These are phyloP conservation scores for Trichacis sp. DNA, from an alignment of 2,888 invertebrate species.

Conservation along the genomic window DNA sequence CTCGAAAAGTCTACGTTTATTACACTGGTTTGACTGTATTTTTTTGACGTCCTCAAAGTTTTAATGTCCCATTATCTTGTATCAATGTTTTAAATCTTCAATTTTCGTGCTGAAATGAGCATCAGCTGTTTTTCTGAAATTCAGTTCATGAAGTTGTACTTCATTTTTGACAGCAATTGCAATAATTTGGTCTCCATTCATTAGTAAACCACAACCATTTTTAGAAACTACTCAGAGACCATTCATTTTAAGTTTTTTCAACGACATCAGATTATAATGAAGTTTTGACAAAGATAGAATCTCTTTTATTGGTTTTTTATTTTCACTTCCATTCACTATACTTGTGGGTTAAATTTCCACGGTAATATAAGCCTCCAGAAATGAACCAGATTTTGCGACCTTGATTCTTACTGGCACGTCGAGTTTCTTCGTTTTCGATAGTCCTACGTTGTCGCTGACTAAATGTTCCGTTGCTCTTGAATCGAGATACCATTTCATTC, in stretches of 20 bases:
- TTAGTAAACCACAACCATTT: slow-evolving; percentile 39
- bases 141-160: slow-evolving; percentile 14
- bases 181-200: slow-evolving; percentile 27
- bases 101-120: background rate
- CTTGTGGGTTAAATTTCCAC: slow-evolving; percentile 6
- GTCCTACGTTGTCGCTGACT: slow-evolving; percentile 4
- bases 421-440: slow-evolving; percentile 29
- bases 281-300: slow-evolving; percentile 35
- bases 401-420: slow-evolving; percentile 36
- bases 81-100: slow-evolving; percentile 22
- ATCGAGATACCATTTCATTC: slow-evolving; percentile 41
- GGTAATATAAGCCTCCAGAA: slow-evolving; percentile 1
- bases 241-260: slow-evolving; percentile 43
- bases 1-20: slow-evolving; percentile 27
- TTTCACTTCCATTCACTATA: slow-evolving; percentile 1
- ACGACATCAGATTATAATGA: slow-evolving; percentile 43
- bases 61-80: slow-evolving; percentile 37
- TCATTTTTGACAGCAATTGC: background rate
- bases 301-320: slow-evolving; percentile 4
- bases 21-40: slow-evolving; percentile 14
- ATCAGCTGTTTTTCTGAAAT: slow-evolving; percentile 2
- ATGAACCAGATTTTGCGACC: slow-evolving; percentile 37
- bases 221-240: slow-evolving; percentile 44
- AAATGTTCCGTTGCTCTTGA: slow-evolving; percentile 47
- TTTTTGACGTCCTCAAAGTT: slow-evolving; percentile 24